Conservation (phyloP, 37 sponge, comb jelly and placozoan genomes). For the Theonella swinhoei region DNA sequence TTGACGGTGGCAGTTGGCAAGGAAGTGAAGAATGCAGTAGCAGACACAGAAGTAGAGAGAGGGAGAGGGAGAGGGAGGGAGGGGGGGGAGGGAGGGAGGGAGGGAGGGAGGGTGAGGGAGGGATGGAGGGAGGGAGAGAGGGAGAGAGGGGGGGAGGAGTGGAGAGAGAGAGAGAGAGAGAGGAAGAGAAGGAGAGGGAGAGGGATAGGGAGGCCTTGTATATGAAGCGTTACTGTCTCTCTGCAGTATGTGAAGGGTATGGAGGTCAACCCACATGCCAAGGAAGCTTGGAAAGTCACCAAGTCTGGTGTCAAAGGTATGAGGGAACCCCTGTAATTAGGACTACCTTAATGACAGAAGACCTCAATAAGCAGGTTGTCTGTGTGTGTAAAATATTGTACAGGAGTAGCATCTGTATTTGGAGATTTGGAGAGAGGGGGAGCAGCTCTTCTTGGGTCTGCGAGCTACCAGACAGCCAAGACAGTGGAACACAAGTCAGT, state of each 20-base stretch:
- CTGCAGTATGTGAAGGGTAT: slow-evolving; percentile 34
- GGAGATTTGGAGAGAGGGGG: slow-evolving; percentile 44
- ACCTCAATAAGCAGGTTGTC: neutral
- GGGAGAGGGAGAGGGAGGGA: no score
- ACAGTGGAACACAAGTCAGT: slow-evolving; percentile 78
- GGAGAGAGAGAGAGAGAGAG: no score
- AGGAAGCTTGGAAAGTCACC: slow-evolving; percentile 82
- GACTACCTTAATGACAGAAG: no score
- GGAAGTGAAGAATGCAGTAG: slow-evolving; percentile 17
- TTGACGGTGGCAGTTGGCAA: slow-evolving; percentile 62
- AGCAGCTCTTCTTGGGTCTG: slow-evolving; percentile 26
- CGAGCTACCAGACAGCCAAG: slow-evolving; percentile 46
- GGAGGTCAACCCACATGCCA: slow-evolving; percentile 64
- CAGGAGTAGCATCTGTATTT: slow-evolving; percentile 68
- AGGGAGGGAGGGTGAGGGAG: no score
- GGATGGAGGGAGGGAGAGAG: no score
- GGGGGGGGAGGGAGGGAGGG: neutral
- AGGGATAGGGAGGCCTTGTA: no score
- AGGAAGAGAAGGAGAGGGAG: no score
- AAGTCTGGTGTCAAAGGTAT: slow-evolving; percentile 69
- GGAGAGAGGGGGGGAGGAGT: no score
- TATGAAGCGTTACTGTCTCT: no score
- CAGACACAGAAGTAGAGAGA: slow-evolving; percentile 61
- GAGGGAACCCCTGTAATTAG: neutral
- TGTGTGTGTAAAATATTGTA: neutral